Conservation (phyloP, 2,888 invertebrate genomes). For the Dynastes tityus region DNA sequence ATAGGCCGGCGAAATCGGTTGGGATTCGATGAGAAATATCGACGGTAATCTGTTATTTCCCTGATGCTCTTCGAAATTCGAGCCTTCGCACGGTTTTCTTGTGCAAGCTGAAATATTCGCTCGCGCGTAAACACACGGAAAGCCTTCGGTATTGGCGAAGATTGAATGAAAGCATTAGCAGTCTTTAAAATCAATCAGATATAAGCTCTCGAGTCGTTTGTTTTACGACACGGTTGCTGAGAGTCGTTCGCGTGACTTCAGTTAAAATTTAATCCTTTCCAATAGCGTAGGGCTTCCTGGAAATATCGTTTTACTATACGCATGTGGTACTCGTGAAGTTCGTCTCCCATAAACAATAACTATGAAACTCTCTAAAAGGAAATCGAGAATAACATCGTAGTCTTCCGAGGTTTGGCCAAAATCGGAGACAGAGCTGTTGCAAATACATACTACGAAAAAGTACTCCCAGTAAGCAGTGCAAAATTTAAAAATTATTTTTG, state of each 20-base stretch:
- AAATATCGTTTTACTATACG: slow-evolving; percentile 13
- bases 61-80: slow-evolving; percentile 8
- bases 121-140: slow-evolving; percentile 11
- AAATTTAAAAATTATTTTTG: no score
- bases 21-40: slow-evolving; percentile 2
- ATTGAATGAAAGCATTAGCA: slow-evolving; percentile 30
- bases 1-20: neutral
- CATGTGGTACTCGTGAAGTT: slow-evolving; percentile 18
- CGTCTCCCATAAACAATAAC: neutral
- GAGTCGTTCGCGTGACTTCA: slow-evolving; percentile 30
- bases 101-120: neutral
- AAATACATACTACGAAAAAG: no score
- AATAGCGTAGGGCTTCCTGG: slow-evolving; percentile 28
- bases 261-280: slow-evolving; percentile 39
- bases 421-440: no score
- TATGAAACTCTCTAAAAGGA: no score
- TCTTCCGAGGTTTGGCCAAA: no score
- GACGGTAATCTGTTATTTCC: slow-evolving; percentile 30
- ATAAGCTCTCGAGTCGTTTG: slow-evolving; percentile 28
- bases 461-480: no score
- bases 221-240: slow-evolving; percentile 11
- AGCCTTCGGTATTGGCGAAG: slow-evolving; percentile 10
- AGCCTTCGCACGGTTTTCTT: neutral
- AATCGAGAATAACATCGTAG: no score
- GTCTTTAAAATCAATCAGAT: slow-evolving; percentile 38